A percentile compares a stretch with the other conserved stretches of the same genome.
These are phyloP conservation scores for Byasa hedistus DNA, from an alignment of 2,888 invertebrate species.

Conservation along the genomic window DNA sequence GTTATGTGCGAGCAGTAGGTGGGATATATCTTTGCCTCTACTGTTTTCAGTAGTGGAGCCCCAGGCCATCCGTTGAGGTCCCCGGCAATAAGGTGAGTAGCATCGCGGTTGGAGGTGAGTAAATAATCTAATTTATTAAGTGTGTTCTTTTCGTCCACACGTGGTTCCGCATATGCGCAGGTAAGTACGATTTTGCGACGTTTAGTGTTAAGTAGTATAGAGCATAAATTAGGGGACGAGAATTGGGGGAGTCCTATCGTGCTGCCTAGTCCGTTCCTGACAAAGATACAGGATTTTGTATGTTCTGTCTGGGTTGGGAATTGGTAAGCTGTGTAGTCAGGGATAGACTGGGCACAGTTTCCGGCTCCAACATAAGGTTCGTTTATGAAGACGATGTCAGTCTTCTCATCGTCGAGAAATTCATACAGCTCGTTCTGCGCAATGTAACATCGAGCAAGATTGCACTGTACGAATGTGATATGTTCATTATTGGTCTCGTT, in stretches of 20 bases:
- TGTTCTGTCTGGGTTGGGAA: too few relatives aligned
- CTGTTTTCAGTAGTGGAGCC: background rate
- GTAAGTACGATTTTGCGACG: background rate
- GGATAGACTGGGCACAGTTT: too few relatives aligned
- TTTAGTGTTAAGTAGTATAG: background rate
- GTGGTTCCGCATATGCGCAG: background rate
- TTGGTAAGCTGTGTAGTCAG: too few relatives aligned
- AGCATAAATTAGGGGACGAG: background rate
- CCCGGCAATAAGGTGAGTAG: too few relatives aligned
- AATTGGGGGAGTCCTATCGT: background rate
- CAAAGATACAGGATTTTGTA: background rate
- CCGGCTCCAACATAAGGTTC: too few relatives aligned
- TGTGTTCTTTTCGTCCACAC: background rate
- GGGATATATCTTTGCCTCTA: background rate
- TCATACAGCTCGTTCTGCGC: background rate
- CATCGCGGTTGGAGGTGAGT: too few relatives aligned
- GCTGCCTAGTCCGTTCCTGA: background rate
- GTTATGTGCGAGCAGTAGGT: background rate
- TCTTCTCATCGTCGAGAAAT: background rate
- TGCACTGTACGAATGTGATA: too few relatives aligned
- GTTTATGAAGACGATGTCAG: background rate
- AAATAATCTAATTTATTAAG: too few relatives aligned
- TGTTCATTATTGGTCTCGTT: too few relatives aligned
- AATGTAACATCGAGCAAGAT: too few relatives aligned
- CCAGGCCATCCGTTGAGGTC: background rate